phyloP scores from a whole-genome alignment of 2,797 vertebrate species.

The Buphagus erythrorhynchus region DNA sequence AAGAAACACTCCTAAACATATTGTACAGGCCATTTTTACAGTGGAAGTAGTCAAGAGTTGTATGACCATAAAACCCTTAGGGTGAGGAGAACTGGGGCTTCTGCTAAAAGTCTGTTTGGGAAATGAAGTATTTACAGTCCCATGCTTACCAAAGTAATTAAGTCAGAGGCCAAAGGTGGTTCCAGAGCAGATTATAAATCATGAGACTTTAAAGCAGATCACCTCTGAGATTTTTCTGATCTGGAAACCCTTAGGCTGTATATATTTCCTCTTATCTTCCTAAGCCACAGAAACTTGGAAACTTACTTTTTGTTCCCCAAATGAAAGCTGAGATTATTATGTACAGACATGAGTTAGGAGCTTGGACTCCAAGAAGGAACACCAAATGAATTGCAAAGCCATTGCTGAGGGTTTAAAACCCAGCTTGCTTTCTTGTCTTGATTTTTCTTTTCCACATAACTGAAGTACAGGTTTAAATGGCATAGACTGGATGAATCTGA shows the following conservation, averaged over 20 bases:
- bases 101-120: not conserved
- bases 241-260: not conserved
- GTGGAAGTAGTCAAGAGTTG: not conserved
- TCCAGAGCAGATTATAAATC: not conserved
- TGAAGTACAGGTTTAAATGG: not conserved
- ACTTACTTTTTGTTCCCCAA: not conserved
- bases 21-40: not conserved
- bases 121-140: not conserved
- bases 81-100: not conserved
- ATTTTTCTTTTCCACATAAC: not conserved
- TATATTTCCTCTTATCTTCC: not conserved
- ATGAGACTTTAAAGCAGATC: not conserved
- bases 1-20: not conserved
- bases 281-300: not conserved
- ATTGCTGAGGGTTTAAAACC: not conserved
- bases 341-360: not conserved
- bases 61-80: not conserved
- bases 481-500: not conserved
- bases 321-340: not conserved
- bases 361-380: not conserved
- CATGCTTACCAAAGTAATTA: not conserved
- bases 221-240: not conserved
- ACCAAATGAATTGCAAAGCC: not conserved
- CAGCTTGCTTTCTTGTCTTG: not conserved
- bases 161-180: not conserved